phyloP scores from a whole-genome alignment of 2,113 vertebrate genomes.

The Sciurus niger region DNA sequence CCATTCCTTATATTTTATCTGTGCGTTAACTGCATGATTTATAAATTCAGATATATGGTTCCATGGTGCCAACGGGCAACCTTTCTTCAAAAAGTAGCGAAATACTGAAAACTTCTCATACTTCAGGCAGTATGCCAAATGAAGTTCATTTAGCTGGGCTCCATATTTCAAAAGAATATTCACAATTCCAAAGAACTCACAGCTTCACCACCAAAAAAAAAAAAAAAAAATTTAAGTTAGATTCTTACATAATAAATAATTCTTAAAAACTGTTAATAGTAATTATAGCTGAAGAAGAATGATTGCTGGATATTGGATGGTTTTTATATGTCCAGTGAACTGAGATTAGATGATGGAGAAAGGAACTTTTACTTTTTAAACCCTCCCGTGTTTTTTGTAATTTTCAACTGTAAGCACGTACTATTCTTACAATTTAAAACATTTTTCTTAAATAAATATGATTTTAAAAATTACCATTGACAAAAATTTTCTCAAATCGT shows the following conservation, averaged over 20 bases:
- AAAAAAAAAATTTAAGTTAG: neutral
- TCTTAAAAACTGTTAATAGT: constrained; percentile 4
- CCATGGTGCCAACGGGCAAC: constrained; percentile 82
- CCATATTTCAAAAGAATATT: constrained; percentile 88
- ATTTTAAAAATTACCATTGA: constrained; percentile 12
- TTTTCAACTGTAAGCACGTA: constrained; percentile 17
- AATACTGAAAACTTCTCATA: constrained; percentile 87
- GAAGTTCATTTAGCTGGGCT: constrained; percentile 86
- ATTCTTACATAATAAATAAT: constrained; percentile 34
- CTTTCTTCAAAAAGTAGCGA: constrained; percentile 87
- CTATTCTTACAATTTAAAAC: constrained; percentile 29
- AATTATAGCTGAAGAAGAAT: neutral
- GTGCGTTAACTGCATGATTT: constrained; percentile 71
- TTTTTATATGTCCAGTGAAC: neutral
- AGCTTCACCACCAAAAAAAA: constrained; percentile 45
- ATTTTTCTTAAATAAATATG: neutral
- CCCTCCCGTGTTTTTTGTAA: neutral
- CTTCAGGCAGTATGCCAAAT: constrained; percentile 88
- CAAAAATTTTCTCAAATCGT: constrained; percentile 44
- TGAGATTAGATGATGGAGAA: neutral
- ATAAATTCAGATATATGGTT: constrained; percentile 85
- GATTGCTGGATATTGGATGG: neutral
- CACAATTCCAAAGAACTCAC: constrained; percentile 84
- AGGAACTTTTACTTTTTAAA: neutral
- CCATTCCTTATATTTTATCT: constrained; percentile 90